phyloP scores from a whole-genome alignment of 2,797 vertebrate genomes.

The Phalloptychus januarius region DNA sequence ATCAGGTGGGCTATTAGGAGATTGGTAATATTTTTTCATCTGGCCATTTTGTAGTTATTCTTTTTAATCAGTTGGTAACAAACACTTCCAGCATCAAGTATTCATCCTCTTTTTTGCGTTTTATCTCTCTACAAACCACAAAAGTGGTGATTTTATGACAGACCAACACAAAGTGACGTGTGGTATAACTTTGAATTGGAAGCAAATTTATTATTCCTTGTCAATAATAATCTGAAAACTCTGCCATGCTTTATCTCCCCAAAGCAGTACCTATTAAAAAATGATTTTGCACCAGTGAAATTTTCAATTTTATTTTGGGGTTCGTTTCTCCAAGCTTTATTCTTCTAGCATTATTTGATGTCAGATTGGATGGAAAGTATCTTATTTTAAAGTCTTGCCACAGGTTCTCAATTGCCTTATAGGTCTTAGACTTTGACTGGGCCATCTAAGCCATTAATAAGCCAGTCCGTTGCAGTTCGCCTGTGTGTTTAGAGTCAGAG shows the following conservation, averaged over 20 bases:
- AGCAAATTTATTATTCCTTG: neutral
- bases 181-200: neutral
- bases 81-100: neutral
- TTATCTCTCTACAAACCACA: neutral
- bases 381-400: neutral
- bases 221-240: neutral
- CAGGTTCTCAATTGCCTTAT: neutral
- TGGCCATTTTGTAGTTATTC: neutral
- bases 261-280: neutral
- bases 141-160: neutral
- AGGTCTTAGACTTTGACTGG: neutral
- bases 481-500: neutral
- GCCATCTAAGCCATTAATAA: neutral
- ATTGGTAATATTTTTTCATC: conserved; percentile 18
- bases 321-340: neutral
- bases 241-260: neutral
- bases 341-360: neutral
- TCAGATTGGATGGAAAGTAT: neutral
- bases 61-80: neutral
- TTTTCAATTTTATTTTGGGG: neutral
- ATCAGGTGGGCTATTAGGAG: conserved; percentile 12
- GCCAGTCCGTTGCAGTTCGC: neutral
- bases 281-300: neutral
- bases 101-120: neutral
- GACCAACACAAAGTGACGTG: neutral